A percentile compares a stretch with the other conserved stretches of the same genome.
These are phyloP conservation scores for Molorchus minor DNA, from an alignment of 2,888 invertebrate species.

Conservation along the genomic window DNA sequence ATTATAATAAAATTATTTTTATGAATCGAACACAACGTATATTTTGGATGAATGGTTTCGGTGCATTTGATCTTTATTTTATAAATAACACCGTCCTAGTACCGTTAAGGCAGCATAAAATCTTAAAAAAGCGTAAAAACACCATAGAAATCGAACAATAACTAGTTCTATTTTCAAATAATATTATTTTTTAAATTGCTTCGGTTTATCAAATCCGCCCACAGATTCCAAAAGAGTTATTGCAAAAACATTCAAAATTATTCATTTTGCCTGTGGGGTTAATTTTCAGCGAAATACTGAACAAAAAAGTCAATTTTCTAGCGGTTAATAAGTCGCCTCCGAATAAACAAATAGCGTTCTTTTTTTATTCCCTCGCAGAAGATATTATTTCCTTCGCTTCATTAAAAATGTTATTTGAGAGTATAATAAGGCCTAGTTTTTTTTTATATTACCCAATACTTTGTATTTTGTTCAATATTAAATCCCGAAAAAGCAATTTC, in stretches of 20 bases:
- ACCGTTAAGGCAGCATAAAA: too few species aligned
- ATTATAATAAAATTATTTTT: neutral
- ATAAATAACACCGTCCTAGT: too few species aligned
- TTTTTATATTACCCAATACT: constrained; percentile 10
- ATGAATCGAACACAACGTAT: neutral
- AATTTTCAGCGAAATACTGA: too few species aligned
- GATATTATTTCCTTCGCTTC: constrained; percentile 16
- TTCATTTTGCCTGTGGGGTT: too few species aligned
- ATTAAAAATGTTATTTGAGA: constrained; percentile 22
- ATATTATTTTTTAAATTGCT: too few species aligned
- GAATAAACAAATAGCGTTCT: constrained; percentile 7
- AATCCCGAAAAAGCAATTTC: constrained; percentile 28
- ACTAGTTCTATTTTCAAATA: too few species aligned
- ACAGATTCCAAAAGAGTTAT: too few species aligned
- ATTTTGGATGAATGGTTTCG: neutral
- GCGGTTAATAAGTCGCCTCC: constrained; percentile 3
- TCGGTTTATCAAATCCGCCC: too few species aligned
- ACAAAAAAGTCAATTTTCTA: neutral
- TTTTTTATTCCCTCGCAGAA: neutral
- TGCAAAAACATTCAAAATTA: too few species aligned
- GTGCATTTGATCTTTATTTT: too few species aligned
- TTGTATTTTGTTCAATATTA: constrained; percentile 23
- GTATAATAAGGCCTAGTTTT: constrained; percentile 14
- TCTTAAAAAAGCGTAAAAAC: too few species aligned
- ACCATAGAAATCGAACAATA: too few species aligned